Percentiles rank a stretch among this genome's conserved stretches.
phyloP scores from a whole-genome alignment of 2,797 vertebrate species.

The Betta splendens region DNA sequence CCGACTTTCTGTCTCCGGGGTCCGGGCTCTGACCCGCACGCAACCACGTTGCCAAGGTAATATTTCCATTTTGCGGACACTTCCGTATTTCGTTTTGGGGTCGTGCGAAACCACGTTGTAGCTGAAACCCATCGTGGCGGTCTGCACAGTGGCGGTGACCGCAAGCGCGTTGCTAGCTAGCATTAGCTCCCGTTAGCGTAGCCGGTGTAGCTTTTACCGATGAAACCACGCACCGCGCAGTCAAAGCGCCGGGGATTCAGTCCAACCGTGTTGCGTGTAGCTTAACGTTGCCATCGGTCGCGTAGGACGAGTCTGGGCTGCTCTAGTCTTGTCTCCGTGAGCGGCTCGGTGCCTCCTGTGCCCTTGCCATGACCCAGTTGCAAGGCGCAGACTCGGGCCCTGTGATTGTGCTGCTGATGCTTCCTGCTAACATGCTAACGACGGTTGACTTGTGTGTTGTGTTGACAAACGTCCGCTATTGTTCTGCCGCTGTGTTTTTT shows the following conservation, averaged over 20 bases:
- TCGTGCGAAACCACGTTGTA: background rate
- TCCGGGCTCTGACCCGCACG: constrained; percentile 74
- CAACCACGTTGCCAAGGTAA: constrained; percentile 75
- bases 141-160: constrained; percentile 19
- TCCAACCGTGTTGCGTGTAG: accelerated
- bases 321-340: background rate
- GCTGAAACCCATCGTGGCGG: constrained; percentile 21
- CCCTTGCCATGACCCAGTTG: constrained; percentile 75
- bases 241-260: background rate
- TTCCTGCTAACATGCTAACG: constrained; percentile 44
- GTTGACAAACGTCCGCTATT: too few relatives aligned
- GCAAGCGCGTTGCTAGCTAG: constrained; percentile 23
- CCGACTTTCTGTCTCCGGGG: constrained; percentile 80
- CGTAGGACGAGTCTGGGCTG: accelerated
- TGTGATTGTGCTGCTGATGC: constrained; percentile 23
- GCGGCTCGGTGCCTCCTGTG: constrained; percentile 24
- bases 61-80: accelerated
- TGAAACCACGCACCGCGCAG: accelerated
- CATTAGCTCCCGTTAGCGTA: constrained; percentile 10
- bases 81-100: background rate
- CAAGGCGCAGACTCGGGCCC: constrained; percentile 46
- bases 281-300: accelerated
- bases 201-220: background rate
- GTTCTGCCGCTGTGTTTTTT: too few relatives aligned
- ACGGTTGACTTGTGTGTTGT: background rate